These are phyloP conservation scores for Drosophila tani DNA, from an alignment of 1,140 invertebrate species.

Conservation along the genomic window DNA sequence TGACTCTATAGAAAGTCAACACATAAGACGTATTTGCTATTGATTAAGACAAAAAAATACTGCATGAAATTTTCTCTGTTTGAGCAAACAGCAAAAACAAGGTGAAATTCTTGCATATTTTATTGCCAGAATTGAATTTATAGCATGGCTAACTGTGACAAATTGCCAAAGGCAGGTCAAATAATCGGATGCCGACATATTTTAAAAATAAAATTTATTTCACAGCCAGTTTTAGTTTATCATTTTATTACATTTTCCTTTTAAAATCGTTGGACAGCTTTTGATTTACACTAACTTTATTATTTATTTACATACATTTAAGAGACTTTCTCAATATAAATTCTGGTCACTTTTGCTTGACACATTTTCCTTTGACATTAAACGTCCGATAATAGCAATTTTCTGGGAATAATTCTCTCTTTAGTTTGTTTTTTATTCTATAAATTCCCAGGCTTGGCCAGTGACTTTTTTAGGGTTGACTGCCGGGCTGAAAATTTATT, in stretches of 20 bases:
- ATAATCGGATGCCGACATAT: conserved; percentile 28
- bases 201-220: conserved; percentile 30
- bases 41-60: not conserved
- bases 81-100: not conserved
- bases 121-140: conserved; percentile 9
- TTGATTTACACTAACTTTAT: conserved; percentile 49
- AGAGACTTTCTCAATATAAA: not conserved
- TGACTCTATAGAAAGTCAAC: not conserved
- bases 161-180: conserved; percentile 14
- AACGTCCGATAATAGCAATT: conserved; percentile 16
- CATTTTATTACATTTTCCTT: conserved; percentile 49
- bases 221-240: conserved; percentile 6
- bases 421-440: conserved; percentile 8
- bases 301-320: conserved; percentile 17
- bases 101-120: not conserved
- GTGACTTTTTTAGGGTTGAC: conserved; percentile 17
- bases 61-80: not conserved
- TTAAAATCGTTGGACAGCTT: conserved; percentile 21
- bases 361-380: conserved; percentile 12
- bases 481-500: not conserved
- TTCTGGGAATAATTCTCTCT: conserved; percentile 3
- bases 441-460: not conserved
- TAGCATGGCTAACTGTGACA: conserved; percentile 18
- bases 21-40: conserved; percentile 1
- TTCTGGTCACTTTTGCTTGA: not conserved